These are phyloP conservation scores for Drosophila neocordata DNA, from an alignment of 1,140 invertebrate genomes.

Conservation along the genomic window DNA sequence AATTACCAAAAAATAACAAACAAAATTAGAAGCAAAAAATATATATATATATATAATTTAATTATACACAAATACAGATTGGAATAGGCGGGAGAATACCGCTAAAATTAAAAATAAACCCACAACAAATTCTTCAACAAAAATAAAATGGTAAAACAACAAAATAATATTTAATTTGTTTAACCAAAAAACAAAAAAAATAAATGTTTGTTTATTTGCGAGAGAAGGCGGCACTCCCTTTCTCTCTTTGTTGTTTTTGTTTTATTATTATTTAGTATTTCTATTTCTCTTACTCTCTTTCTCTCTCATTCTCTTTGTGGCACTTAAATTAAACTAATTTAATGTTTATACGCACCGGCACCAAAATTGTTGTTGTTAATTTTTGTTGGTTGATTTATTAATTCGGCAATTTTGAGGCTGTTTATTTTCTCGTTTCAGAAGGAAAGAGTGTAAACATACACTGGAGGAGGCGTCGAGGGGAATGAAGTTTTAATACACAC, in stretches of 20 bases:
- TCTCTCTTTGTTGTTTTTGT: too few relatives aligned
- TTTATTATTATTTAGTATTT: too few relatives aligned
- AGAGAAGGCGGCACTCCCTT: neutral
- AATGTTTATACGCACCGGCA: conserved; percentile 66
- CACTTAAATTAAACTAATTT: conserved; percentile 5
- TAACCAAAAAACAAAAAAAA: neutral
- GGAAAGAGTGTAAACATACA: conserved; percentile 8
- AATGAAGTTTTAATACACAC: neutral
- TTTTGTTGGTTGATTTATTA: conserved; percentile 77
- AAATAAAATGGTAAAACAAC: conserved; percentile 26
- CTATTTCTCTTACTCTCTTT: neutral
- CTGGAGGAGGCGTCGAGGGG: neutral
- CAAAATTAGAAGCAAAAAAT: conserved; percentile 28
- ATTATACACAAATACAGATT: conserved; percentile 33
- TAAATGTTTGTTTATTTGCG: conserved; percentile 42
- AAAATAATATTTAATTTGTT: conserved; percentile 17
- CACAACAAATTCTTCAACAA: conserved; percentile 3
- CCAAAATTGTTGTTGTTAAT: conserved; percentile 79
- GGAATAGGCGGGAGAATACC: too few relatives aligned
- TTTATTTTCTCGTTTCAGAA: conserved; percentile 30
- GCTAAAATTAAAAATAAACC: conserved; percentile 40
- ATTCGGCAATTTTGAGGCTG: conserved; percentile 71
- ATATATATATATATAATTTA: conserved; percentile 36
- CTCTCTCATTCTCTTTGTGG: neutral
- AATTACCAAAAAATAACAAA: conserved; percentile 10